Conservation (phyloP, 2,797 vertebrate genomes). For the Pipistrellus nathusii region DNA sequence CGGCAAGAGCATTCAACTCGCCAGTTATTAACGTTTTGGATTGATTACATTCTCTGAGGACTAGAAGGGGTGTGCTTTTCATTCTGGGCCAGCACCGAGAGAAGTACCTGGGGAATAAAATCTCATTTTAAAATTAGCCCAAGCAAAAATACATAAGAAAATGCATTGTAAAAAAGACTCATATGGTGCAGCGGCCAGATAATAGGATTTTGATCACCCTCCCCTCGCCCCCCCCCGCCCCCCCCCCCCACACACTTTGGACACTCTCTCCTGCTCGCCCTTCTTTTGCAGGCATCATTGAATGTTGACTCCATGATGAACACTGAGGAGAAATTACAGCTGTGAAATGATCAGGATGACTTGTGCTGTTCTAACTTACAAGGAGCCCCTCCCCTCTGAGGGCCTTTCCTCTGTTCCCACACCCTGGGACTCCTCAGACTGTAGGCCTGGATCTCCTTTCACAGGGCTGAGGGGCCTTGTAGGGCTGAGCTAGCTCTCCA, state of each 20-base stretch:
- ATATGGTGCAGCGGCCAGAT: background rate
- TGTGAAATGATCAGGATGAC: background rate
- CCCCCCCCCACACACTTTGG: background rate
- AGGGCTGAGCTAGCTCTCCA: background rate
- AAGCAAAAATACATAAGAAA: conserved; percentile 75
- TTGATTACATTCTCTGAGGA: conserved; percentile 55
- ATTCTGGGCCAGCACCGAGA: conserved; percentile 55
- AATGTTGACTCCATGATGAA: background rate
- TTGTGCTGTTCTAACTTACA: background rate
- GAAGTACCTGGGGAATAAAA: conserved; percentile 39
- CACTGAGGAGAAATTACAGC: background rate
- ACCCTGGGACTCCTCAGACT: background rate
- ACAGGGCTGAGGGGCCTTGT: background rate
- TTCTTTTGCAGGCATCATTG: conserved; percentile 36
- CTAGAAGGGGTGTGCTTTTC: conserved; percentile 46
- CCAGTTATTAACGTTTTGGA: conserved; percentile 50
- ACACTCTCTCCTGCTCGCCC: background rate
- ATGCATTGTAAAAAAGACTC: conserved; percentile 17
- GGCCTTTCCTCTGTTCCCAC: background rate
- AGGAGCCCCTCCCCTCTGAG: background rate
- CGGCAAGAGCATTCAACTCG: conserved; percentile 36
- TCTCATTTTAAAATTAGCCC: conserved; percentile 73
- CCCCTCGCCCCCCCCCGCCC: too few species aligned
- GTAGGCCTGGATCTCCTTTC: background rate
- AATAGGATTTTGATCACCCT: background rate